Evolutionary conservation across 2,888 invertebrate species (phyloP).

Genomic region (Acronicta alni): DNA sequence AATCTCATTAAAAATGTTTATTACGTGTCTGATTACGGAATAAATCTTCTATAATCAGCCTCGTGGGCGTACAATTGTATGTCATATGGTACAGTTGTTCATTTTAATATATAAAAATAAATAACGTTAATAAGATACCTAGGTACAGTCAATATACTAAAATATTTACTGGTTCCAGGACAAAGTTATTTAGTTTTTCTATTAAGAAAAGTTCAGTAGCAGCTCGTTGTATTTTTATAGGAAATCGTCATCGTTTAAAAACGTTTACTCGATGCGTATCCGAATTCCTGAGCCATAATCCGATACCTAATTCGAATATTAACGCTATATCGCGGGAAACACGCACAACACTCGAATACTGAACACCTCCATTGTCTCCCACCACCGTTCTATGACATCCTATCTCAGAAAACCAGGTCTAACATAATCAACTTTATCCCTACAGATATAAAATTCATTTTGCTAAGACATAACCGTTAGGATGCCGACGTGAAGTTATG

Average conservation of each 20-base stretch:
- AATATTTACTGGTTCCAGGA: too few relatives aligned
- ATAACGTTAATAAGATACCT: too few relatives aligned
- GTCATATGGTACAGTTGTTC: too few relatives aligned
- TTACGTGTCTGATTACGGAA: too few relatives aligned
- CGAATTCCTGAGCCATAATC: conserved; percentile 67
- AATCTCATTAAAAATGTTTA: too few relatives aligned
- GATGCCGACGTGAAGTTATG: conserved; percentile 67
- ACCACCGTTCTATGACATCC: conserved; percentile 43
- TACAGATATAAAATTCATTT: conserved; percentile 57
- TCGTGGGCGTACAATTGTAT: too few relatives aligned
- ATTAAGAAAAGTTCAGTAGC: too few relatives aligned
- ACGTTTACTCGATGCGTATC: conserved; percentile 58
- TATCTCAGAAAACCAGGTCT: conserved; percentile 38
- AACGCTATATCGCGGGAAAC: conserved; percentile 79
- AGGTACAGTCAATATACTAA: too few relatives aligned
- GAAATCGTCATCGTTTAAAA: conserved; percentile 54
- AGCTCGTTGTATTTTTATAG: too few relatives aligned
- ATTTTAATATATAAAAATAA: too few relatives aligned
- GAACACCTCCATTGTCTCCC: conserved; percentile 71
- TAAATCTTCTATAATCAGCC: too few relatives aligned
- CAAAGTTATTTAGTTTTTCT: too few relatives aligned
- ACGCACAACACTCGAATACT: conserved; percentile 74
- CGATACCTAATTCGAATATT: conserved; percentile 75
- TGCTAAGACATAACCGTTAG: conserved; percentile 41
- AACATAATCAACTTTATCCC: conserved; percentile 60